Evolutionary conservation across 1,140 invertebrate species (phyloP), one percentile per base, ranked within the genome.

Genomic region (Meloidogyne floridensis): DNA sequence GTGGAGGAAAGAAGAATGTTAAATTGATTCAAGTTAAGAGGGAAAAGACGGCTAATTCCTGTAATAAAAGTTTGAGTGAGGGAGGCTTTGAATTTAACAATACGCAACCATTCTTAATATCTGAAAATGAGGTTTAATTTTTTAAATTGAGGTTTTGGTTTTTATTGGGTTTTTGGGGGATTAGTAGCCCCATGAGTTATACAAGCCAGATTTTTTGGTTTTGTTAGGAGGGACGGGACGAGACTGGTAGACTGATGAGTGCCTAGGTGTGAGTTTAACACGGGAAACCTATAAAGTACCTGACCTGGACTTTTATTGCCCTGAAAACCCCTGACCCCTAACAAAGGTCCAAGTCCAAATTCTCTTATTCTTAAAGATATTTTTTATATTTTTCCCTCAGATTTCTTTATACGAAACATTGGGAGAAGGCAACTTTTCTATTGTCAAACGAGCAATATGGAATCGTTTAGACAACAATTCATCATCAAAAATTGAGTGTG

Each of bases 371-470:
- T 47, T 8, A 47, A 47, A 32, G 32, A 32, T 0, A 32, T 32
- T 8, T 47, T 47, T 2, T 47, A 47, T 32, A 32, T 32, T 47
- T 47, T 65, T 6, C 5, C 15, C 87, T 69, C 10, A 86, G 84
- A 72, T 86, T 4, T 75, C 83, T 18, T 72, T 87, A 18, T 75
- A 81, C 82, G 86, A 87, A 77, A 83, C 54, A n/a, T 65, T 87
- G 6, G 86, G 86, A 15, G 82, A 87, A 81, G 86, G 86, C 43
- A 85, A 81, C 1, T 87, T 87, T 73, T 84, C 84, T 20, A 72
- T 83, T 13, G 86, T 87, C 2, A 87, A 87, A 71, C 78, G 83
- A 18, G 86, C 71, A 13, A 32, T 87, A 32, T 87, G 86, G 86
- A 65, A 32, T 9, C 71, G 77, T 11, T 20, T 59, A 9, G 77